Base-by-base conservation (phyloP, 1,140 invertebrate genomes). In the Spodoptera litura region DNA sequence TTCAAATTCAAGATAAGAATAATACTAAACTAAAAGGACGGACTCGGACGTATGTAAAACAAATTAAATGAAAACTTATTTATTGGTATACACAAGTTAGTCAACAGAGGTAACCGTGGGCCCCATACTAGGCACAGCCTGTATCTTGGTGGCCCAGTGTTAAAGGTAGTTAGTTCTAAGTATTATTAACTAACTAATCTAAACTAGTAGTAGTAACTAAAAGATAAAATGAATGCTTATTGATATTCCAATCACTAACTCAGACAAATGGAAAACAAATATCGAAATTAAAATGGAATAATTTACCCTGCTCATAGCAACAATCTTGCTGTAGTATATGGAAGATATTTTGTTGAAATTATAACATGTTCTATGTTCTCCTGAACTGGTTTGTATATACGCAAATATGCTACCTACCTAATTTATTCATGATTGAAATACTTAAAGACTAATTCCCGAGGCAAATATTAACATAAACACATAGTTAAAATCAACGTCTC, bases 361-460 rank as follows among this genome's bases (percentile, higher is more conserved):
- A n/a, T 31, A 44, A 53, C 25, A 11, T 25, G 12, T 25, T 20
- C 15, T 52, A 27, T 2, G 11, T 25, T 25, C 35, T 11, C 12
- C 20, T 68, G 10, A 27, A 11, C 6, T 52, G 52, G 49, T 68
- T 68, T 51, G 64, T 64, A 70, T 64, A 38, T 27, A 31, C 10
- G 58, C 9, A 70, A 49, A 70, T 53, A 12, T 13, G 12, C 49
- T 53, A 27, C 20, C 9, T 27, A 31, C 9, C 11, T 70, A 70
- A 52, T 70, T 68, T 68, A 68, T 68, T 52, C 66, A 70, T 66
- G 38, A 66, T 53, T 53, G 49, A 52, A 70, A 70, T 70, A 49
- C 49, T 70, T 53, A 9, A 68, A 70, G 11, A 52, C 25, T 70
- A 52, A 70, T 70, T 52, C 49, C 49, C 49, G 49, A n/a, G 13